Base-by-base conservation (phyloP, 2,113 vertebrate species). In the Peucedramus taeniatus region DNA sequence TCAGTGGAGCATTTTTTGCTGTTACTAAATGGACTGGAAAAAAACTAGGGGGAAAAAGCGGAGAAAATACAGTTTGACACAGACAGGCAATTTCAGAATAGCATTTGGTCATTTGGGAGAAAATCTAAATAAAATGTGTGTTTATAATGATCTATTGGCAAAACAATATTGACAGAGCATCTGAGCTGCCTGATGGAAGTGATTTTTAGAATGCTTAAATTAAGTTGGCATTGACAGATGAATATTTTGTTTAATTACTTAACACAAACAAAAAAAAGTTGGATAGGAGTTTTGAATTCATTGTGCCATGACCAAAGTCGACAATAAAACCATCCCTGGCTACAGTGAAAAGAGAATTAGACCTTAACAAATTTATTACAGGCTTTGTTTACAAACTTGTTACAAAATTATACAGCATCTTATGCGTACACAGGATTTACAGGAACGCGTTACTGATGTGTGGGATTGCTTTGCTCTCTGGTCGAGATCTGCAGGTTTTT, bases 321-420 rank as follows among this genome's bases (percentile, higher is more conserved):
- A 88, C 83, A 83, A 93, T 30, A 92, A 95, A 95, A 92, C 87
- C 71, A 70, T 88, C 51, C 68, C 66, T 28, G 0, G 92, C 72
- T 94, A 80, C 90, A 93, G 42, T 40, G 66, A 72, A 90, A 90
- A 80, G 39, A 90, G 56, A 84, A 88, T 90, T 69, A 94, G 72
- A 61, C 87, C 90, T 96, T 95, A 91, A 90, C 47, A 92, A 91
- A 95, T 96, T 97, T 96, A 96, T 96, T 96, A 90, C 92, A 96
- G 85, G 47, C 56, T 94, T 97, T 96, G 85, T 94, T 93, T 96
- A 95, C 93, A 94, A 93, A 97, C 60, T 87, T 5, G 11, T 94
- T 96, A 95, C 93, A 96, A 94, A 97, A 97, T 95, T 94, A 96
- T 81, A 96, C 96, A 97, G 76, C 76, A 92, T 90, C 68, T 96